Percentiles rank a stretch among this genome's conserved stretches.
These are phyloP conservation scores for Siniperca knerii DNA, from an alignment of 2,113 vertebrate species.

Conservation along the genomic window DNA sequence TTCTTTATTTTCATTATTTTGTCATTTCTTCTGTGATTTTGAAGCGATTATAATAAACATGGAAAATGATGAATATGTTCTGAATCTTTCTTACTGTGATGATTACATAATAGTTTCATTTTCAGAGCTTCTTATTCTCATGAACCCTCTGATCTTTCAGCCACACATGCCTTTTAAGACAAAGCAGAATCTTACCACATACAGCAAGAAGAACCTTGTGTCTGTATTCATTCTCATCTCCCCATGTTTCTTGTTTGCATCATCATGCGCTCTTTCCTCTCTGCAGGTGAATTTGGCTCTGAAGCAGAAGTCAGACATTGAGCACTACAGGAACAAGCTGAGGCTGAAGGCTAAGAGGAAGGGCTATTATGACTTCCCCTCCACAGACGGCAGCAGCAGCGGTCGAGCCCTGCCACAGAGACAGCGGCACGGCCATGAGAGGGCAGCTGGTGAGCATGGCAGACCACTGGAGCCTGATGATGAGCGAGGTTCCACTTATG, in stretches of 20 bases:
- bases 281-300: conserved; percentile 94
- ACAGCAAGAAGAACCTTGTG: not conserved
- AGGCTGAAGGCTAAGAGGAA: conserved; percentile 97
- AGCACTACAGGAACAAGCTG: conserved; percentile 98
- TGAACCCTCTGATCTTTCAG: conserved; percentile 1
- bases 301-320: conserved; percentile 98
- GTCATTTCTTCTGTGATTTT: not conserved
- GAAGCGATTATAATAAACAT: not conserved
- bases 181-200: not conserved
- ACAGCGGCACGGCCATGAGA: conserved; percentile 87
- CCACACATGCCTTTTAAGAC: not conserved
- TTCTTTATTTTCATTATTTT: not conserved
- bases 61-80: not conserved
- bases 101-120: conserved; percentile 10
- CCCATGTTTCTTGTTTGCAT: conserved; percentile 7
- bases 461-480: conserved; percentile 89
- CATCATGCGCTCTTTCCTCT: conserved; percentile 14
- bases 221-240: conserved; percentile 19
- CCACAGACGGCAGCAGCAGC: conserved; percentile 84
- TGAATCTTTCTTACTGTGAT: not conserved
- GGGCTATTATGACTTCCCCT: conserved; percentile 96
- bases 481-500: conserved; percentile 90
- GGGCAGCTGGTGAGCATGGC: conserved; percentile 87
- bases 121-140: not conserved
- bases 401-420: conserved; percentile 75